Conservation (phyloP, 2,797 vertebrate genomes). For the Malacoraja senta region DNA sequence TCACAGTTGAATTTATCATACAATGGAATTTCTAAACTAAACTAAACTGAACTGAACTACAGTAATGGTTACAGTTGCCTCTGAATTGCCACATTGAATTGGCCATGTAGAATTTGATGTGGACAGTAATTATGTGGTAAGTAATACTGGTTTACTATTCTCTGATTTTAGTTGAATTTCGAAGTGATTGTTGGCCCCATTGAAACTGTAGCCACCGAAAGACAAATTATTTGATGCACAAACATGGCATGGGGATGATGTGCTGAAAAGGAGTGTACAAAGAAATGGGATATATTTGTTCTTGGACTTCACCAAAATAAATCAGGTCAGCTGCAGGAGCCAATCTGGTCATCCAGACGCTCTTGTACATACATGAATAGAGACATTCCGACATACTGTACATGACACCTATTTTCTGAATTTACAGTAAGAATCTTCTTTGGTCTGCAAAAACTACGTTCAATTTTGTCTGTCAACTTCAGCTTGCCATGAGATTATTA, state of each 20-base stretch:
- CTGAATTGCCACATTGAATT: too few species aligned
- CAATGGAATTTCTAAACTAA: too few species aligned
- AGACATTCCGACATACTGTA: too few species aligned
- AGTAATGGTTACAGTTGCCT: too few species aligned
- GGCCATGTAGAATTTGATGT: too few species aligned
- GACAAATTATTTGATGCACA: background rate
- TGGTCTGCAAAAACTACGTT: background rate
- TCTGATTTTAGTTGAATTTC: background rate
- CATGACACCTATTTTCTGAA: background rate
- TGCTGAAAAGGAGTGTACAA: background rate
- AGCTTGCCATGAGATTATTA: background rate
- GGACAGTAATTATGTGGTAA: background rate
- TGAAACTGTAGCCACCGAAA: background rate
- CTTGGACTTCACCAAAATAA: background rate
- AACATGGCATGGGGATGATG: background rate
- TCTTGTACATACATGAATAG: too few species aligned
- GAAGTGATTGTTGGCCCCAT: background rate
- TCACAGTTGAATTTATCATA: background rate
- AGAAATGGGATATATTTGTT: background rate
- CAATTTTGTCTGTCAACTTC: background rate
- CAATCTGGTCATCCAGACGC: too few species aligned
- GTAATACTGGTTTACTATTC: background rate
- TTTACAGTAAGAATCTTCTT: too few species aligned
- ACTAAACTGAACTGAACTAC: too few species aligned
- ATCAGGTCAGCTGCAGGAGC: background rate